A percentile compares a stretch with the other conserved stretches of the same genome.
Evolutionary conservation across 2,888 invertebrate genomes (phyloP).

Genomic region (Drosophila prolongata): DNA sequence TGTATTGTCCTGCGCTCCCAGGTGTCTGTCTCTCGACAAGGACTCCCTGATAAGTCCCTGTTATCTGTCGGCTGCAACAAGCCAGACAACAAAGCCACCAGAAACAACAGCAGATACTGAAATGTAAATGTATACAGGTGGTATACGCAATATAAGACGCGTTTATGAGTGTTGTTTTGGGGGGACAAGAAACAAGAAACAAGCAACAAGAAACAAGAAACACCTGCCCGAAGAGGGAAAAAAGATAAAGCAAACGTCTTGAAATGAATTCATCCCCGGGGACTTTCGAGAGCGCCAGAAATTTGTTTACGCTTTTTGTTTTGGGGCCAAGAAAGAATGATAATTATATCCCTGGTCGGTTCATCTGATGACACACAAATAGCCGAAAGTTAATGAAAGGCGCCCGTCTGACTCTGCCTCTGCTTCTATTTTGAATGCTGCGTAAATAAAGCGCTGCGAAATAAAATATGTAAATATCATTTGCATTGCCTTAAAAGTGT

Average conservation of each 20-base stretch:
- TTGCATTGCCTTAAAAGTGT: conserved; percentile 30
- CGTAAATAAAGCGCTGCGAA: conserved; percentile 11
- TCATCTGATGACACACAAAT: conserved; percentile 28
- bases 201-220: not conserved
- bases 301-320: conserved; percentile 47
- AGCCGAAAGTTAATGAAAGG: conserved; percentile 24
- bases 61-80: conserved; percentile 43
- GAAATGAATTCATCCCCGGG: conserved; percentile 53
- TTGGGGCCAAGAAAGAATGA: conserved; percentile 18
- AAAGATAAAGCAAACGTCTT: conserved; percentile 41
- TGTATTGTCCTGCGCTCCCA: conserved; percentile 40
- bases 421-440: conserved; percentile 8
- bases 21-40: conserved; percentile 22
- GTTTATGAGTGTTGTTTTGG: conserved; percentile 8
- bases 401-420: not conserved
- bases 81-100: conserved; percentile 32
- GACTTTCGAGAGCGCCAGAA: conserved; percentile 41
- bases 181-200: not conserved
- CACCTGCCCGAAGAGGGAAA: conserved; percentile 5
- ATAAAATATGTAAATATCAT: conserved; percentile 54
- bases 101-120: conserved; percentile 20
- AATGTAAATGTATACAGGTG: conserved; percentile 13
- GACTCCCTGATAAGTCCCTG: conserved; percentile 20
- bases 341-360: conserved; percentile 31
- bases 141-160: not conserved